Evolutionary conservation across 2,113 vertebrate genomes (phyloP).

Genomic region (Bucco capensis): DNA sequence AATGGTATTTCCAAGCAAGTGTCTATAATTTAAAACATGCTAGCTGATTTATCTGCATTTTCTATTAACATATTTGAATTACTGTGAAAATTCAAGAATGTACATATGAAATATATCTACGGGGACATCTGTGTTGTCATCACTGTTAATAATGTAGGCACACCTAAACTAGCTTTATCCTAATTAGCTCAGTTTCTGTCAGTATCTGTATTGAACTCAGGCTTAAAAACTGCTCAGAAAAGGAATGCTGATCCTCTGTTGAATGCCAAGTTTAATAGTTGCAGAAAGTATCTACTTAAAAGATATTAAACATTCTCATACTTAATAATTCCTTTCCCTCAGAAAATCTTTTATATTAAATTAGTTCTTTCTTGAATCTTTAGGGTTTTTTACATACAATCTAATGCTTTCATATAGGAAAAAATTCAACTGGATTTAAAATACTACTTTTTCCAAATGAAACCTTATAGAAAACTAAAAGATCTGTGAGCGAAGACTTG

Average conservation of each 20-base stretch:
- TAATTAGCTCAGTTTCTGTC: neutral
- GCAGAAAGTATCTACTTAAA: neutral
- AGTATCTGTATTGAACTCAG: neutral
- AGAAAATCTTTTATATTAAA: neutral
- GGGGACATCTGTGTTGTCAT: neutral
- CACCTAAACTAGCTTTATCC: neutral
- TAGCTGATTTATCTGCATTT: neutral
- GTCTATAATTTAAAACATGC: neutral
- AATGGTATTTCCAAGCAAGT: neutral
- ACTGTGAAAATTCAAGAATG: neutral
- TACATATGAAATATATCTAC: neutral
- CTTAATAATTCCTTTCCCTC: neutral
- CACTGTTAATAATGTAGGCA: neutral
- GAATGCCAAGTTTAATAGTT: neutral
- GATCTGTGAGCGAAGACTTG: neutral
- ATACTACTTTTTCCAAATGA: slow-evolving; percentile 30
- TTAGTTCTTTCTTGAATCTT: neutral
- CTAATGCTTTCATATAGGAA: slow-evolving; percentile 19
- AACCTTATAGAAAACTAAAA: neutral
- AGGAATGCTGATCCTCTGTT: neutral
- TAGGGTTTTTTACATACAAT: neutral
- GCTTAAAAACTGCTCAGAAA: neutral
- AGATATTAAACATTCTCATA: neutral
- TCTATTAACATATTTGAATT: neutral
- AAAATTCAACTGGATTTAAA: slow-evolving; percentile 3